Evolutionary conservation across 1,140 invertebrate species (phyloP).

Genomic region (Scaptomyza montana): DNA sequence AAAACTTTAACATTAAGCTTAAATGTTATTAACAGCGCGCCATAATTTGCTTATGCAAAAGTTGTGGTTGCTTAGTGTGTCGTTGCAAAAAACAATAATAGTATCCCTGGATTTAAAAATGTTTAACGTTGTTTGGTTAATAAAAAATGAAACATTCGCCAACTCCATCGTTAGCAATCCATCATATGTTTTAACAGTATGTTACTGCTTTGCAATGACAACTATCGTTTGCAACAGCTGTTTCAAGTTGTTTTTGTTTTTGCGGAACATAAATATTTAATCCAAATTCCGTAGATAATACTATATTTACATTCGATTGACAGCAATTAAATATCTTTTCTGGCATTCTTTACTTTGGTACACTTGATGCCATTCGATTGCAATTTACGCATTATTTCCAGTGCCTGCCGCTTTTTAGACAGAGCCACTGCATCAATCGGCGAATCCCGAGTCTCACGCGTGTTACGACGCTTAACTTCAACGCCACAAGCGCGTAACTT

Average conservation of each 20-base stretch:
- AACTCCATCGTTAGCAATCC: no score
- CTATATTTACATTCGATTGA: neutral
- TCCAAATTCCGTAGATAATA: no score
- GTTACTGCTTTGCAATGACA: no score
- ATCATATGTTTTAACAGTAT: no score
- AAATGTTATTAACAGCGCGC: neutral
- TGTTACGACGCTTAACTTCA: slow-evolving; percentile 63
- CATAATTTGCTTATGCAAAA: neutral
- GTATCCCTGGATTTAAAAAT: no score
- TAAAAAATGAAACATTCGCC: no score
- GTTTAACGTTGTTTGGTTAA: no score
- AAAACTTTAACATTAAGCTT: neutral
- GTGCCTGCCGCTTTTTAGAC: slow-evolving; percentile 45
- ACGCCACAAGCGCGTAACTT: slow-evolving; percentile 70
- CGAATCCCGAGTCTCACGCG: slow-evolving; percentile 8
- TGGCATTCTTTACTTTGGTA: slow-evolving; percentile 56
- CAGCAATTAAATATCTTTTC: slow-evolving; percentile 5
- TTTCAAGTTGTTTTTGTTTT: slow-evolving; percentile 1
- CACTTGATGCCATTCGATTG: slow-evolving; percentile 75
- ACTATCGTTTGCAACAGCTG: neutral
- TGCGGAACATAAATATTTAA: no score
- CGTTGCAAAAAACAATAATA: no score
- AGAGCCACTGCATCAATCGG: neutral
- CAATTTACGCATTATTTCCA: slow-evolving; percentile 71
- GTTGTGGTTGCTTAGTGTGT: no score